Base-by-base conservation (phyloP, 2,888 invertebrate genomes). In the Harpalus rubripes region DNA sequence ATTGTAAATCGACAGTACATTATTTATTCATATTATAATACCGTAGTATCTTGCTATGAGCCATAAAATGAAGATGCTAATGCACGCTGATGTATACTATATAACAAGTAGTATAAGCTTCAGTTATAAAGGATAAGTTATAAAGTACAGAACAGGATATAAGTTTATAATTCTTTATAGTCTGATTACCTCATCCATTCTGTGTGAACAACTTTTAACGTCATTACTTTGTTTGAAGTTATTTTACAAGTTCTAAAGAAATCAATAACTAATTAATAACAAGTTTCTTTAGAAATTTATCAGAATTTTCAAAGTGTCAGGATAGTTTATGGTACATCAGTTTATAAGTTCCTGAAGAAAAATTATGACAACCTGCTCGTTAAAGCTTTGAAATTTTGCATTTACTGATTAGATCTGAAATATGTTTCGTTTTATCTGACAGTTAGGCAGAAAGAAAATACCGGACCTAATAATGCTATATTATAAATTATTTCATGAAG, bases 211-310 rank as follows among this genome's bases (percentile, higher is more conserved):
- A 10, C 4, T 52, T 52, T 12, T 52, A 52, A 52, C 44, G 44
- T 52, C 44, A 52, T 10, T 52, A 52, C 44, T 52, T 52, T 52
- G 10, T 52, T 52, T 52, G 44, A 52, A 10, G 44, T 52, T 52
- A 52, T 10, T 52, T 52, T 52, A 52, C 10, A 52, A 52, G 44
- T 12, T 52, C 44, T 52, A 10, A 8, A 52, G 44, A 52, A 52
- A 52, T 52, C 44, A 10, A 52, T 52, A 52, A 52, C 44, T 52
- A 52, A 52, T 52, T 52, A 52, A 52, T 52, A 52, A 52, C 44
- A 52, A 52, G 44, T 3, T 32, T 32, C 44, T 52, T 52, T 52
- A 52, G 8, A 52, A 52, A 52, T 32, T 32, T 6, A 32, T 32
- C 32, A 32, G 32, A 32, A 32, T 52, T 52, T 10, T 52, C 44